These are phyloP conservation scores for Lota lota DNA, from an alignment of 2,113 vertebrate genomes.

Conservation along the genomic window DNA sequence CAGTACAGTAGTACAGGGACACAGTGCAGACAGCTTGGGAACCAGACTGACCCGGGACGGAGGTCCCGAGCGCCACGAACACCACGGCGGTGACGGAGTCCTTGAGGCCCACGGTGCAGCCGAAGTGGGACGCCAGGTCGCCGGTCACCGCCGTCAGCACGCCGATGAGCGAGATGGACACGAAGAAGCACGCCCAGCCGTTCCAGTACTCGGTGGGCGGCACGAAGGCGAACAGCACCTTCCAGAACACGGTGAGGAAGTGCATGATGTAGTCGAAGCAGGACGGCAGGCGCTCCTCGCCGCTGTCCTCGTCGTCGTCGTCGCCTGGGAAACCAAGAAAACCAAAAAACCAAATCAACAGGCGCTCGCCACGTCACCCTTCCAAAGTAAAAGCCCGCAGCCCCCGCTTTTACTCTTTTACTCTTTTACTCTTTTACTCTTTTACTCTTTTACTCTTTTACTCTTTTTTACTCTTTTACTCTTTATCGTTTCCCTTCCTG, in stretches of 20 bases:
- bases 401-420: no score
- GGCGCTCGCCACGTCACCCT: no score
- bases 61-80: constrained; percentile 83
- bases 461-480: no score
- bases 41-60: constrained; percentile 75
- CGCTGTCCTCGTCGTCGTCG: constrained; percentile 81
- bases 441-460: no score
- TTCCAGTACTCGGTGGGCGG: constrained; percentile 85
- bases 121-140: constrained; percentile 81
- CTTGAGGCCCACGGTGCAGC: constrained; percentile 82
- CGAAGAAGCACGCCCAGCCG: constrained; percentile 83
- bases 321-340: constrained; percentile 61
- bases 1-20: no score
- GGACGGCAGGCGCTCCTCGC: constrained; percentile 78
- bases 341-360: no score
- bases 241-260: constrained; percentile 86
- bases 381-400: no score
- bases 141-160: constrained; percentile 79
- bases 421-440: no score
- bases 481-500: no score
- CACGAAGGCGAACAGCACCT: constrained; percentile 84
- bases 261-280: constrained; percentile 88
- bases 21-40: no score
- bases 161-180: constrained; percentile 81
- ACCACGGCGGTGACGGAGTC: constrained; percentile 83